A percentile compares a stretch with the other conserved stretches of the same genome.
These are phyloP conservation scores for Drosophila mayri DNA, from an alignment of 1,140 invertebrate species.

Conservation along the genomic window DNA sequence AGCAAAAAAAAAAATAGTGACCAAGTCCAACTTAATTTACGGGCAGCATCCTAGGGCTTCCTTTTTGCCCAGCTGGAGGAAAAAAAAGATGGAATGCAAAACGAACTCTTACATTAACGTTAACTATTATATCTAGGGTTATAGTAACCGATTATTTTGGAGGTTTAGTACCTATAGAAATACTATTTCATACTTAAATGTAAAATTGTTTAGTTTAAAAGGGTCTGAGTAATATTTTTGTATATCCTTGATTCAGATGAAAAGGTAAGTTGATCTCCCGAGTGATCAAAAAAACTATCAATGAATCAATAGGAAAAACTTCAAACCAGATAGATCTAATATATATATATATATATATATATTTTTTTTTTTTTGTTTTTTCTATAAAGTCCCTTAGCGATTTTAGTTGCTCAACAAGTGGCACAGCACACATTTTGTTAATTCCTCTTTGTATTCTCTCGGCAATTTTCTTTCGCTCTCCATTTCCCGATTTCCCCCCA, in stretches of 20 bases:
- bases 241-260: too few species aligned
- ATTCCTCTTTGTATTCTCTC: conserved; percentile 10
- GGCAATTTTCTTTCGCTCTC: conserved; percentile 12
- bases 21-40: conserved; percentile 50
- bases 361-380: too few species aligned
- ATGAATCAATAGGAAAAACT: too few species aligned
- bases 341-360: too few species aligned
- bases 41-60: conserved; percentile 41
- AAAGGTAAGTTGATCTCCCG: too few species aligned
- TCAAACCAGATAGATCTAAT: too few species aligned
- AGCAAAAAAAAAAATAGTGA: not conserved
- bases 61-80: conserved; percentile 15
- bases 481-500: conserved; percentile 3
- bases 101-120: too few species aligned
- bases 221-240: too few species aligned
- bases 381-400: not conserved
- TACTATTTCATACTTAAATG: not conserved
- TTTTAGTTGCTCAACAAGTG: conserved; percentile 29
- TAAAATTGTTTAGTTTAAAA: not conserved
- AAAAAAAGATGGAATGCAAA: conserved; percentile 14
- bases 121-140: too few species aligned
- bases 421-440: not conserved
- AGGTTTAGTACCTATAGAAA: not conserved
- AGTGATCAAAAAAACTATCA: too few species aligned
- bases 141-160: too few species aligned